phyloP scores from a whole-genome alignment of 2,113 vertebrate species.

The Astur gentilis region DNA sequence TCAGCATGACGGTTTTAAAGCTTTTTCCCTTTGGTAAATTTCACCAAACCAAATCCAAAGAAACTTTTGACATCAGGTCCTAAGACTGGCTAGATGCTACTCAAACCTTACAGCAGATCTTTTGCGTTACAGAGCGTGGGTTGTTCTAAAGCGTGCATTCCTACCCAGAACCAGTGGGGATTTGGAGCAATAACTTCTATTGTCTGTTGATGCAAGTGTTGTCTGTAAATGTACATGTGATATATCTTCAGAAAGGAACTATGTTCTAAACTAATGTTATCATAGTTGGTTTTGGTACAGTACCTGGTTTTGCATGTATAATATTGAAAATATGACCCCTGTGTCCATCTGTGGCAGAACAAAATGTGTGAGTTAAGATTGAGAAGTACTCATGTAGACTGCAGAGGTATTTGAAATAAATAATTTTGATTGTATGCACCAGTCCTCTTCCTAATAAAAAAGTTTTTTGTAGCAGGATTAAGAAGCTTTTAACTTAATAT shows the following conservation, averaged over 20 bases:
- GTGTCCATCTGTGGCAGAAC: neutral
- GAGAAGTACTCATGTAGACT: neutral
- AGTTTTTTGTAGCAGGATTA: conserved; percentile 60
- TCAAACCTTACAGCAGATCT: neutral
- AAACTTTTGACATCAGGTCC: neutral
- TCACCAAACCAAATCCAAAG: conserved; percentile 2
- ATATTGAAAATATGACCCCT: neutral
- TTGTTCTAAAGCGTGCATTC: neutral
- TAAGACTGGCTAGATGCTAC: neutral
- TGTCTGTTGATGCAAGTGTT: neutral
- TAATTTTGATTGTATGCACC: neutral
- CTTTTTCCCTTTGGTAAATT: neutral
- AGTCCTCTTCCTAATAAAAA: conserved; percentile 36
- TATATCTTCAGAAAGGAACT: conserved; percentile 8
- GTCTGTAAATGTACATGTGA: neutral
- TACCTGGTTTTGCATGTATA: conserved; percentile 18
- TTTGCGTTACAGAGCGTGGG: neutral
- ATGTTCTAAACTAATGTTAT: neutral
- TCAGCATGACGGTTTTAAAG: neutral
- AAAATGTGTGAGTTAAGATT: neutral
- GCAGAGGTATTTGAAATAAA: neutral
- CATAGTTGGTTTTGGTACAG: neutral
- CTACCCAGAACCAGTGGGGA: neutral
- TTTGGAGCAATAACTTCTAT: conserved; percentile 48
- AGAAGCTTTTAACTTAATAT: conserved; percentile 53